Base-by-base conservation (phyloP, 2,113 vertebrate genomes). In the Psettodes erumei region DNA sequence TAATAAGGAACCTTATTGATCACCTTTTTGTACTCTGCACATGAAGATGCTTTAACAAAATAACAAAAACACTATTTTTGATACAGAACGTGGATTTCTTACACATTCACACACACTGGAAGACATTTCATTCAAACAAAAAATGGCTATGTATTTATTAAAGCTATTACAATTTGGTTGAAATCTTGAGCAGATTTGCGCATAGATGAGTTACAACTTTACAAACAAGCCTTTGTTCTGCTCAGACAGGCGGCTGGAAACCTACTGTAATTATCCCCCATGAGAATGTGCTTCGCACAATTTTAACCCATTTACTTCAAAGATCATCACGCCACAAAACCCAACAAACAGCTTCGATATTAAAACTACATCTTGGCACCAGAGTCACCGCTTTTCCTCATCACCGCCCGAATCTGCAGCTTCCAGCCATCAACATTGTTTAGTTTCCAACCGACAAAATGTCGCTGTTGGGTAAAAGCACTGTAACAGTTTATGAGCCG, bases 201-300 rank as follows among this genome's bases (percentile, higher is more conserved):
- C 2, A 5, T 53, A 75, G 85, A 87, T 76, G 82, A 91, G 78
- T 70, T 76, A 75, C 63, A 70, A 51, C 82, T 70, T 71, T 32
- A 89, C 78, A 88, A 89, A 79, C 77, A 55, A 27, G 55, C 47
- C 75, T 77, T 81, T 84, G 81, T 85, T 86, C 67, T 77, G 71
- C 71, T 76, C 53, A 79, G 71, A 85, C 45, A 58, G 50, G 75
- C 86, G 81, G 80, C 83, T 77, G 65, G 59, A 88, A 85, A 84
- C 28, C 38, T 50, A 16, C 66, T 54, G 8, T 81, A 83, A 91
- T 89, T 71, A 83, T 56, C 60, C 80, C n/a, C 86, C 84, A 60
- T 42, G 82, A 87, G 80, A 79, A 86, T 38, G 61, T 50, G 45
- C 71, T 77, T 60, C 77, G 77, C 68, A 55, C 65, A 66, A 32